These are phyloP conservation scores for Parnassius glacialis DNA, from an alignment of 2,888 invertebrate genomes.

Conservation along the genomic window DNA sequence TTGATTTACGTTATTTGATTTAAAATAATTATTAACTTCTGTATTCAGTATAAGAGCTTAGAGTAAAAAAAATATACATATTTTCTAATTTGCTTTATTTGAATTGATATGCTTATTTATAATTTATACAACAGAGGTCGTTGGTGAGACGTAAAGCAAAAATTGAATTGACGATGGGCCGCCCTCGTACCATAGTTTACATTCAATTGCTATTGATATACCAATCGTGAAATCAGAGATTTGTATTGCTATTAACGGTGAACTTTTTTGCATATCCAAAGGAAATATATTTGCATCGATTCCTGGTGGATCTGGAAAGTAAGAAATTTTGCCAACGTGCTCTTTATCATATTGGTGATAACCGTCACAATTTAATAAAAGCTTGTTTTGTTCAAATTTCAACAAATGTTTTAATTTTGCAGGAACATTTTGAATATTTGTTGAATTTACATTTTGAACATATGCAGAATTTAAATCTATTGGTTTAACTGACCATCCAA, in stretches of 20 bases:
- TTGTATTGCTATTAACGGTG: slow-evolving; percentile 62
- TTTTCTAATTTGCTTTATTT: neutral
- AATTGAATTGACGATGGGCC: slow-evolving; percentile 57
- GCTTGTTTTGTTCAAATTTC: slow-evolving; percentile 42
- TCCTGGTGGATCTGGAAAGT: slow-evolving; percentile 68
- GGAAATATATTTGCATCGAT: slow-evolving; percentile 57
- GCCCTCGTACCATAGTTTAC: slow-evolving; percentile 62
- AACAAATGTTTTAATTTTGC: slow-evolving; percentile 52
- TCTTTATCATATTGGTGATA: slow-evolving; percentile 61
- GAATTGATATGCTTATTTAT: slow-evolving; percentile 20
- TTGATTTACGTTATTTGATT: no score
- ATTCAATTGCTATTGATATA: slow-evolving; percentile 58
- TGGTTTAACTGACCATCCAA: slow-evolving; percentile 59
- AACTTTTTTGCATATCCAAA: slow-evolving; percentile 37
- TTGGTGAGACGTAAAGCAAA: slow-evolving; percentile 56
- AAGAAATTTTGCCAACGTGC: slow-evolving; percentile 59
- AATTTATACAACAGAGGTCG: slow-evolving; percentile 27
- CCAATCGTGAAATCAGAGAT: slow-evolving; percentile 59
- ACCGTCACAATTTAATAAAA: slow-evolving; percentile 64
- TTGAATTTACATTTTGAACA: slow-evolving; percentile 37
- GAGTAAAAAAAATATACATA: no score
- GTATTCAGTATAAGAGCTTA: no score
- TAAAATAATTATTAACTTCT: no score
- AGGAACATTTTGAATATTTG: slow-evolving; percentile 42
- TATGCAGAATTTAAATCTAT: slow-evolving; percentile 43